Evolutionary conservation across 2,113 vertebrate genomes (phyloP).

Genomic region (Heterotilapia buettikoferi): DNA sequence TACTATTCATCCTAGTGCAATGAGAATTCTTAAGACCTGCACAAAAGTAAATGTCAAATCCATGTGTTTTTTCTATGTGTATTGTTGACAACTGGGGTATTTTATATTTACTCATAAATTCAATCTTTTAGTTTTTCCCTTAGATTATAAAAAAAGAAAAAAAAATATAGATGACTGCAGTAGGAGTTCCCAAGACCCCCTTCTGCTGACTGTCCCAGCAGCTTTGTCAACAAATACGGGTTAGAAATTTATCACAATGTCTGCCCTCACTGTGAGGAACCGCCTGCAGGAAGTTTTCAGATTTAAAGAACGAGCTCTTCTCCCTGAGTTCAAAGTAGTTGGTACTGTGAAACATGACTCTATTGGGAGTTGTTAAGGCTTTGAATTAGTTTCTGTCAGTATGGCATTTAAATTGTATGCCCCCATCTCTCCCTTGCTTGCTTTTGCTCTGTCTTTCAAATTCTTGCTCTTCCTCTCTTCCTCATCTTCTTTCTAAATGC

Average conservation of each 20-base stretch:
- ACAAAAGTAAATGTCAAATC: not conserved
- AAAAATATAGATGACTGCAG: not conserved
- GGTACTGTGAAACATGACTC: slow-evolving; percentile 22
- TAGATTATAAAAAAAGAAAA: slow-evolving; percentile 10
- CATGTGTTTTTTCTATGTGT: not conserved
- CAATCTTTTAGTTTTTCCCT: not conserved
- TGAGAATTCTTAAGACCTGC: not conserved
- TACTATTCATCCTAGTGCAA: not conserved
- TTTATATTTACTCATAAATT: slow-evolving; percentile 42
- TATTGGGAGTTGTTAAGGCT: slow-evolving; percentile 44
- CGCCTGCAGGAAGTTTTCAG: slow-evolving; percentile 43
- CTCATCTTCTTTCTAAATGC: not conserved
- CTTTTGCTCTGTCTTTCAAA: not conserved
- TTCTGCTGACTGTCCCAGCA: slow-evolving; percentile 42
- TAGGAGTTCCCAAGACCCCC: slow-evolving; percentile 18
- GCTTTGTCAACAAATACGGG: slow-evolving; percentile 55
- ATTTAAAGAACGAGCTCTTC: slow-evolving; percentile 36
- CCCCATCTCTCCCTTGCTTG: not conserved
- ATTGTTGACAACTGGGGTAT: not conserved
- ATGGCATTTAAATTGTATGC: slow-evolving; percentile 15
- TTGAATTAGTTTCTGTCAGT: slow-evolving; percentile 52
- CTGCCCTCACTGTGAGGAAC: slow-evolving; percentile 30
- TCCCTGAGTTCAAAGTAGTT: slow-evolving; percentile 39
- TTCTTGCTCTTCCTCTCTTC: not conserved
- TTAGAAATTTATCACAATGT: slow-evolving; percentile 11